Evolutionary conservation across 2,797 vertebrate species (phyloP), one percentile per base, ranked within the genome.

Genomic region (Falco peregrinus): DNA sequence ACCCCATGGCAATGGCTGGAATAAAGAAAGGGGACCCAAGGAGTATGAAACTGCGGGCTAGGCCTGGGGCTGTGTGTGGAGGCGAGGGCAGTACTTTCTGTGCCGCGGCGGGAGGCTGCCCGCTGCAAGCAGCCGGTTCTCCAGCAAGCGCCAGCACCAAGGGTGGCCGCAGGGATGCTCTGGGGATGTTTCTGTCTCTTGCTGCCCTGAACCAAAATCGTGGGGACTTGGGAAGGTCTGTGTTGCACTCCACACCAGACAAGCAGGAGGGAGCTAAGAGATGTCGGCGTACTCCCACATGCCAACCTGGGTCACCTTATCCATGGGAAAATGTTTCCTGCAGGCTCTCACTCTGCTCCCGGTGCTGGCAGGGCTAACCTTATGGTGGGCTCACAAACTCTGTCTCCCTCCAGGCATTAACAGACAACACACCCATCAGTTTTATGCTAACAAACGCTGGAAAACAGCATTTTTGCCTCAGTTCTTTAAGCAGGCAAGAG

Each of bases 401-500:
- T 0, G 0, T 37, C 60, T 86, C 43, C 73, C 71, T 77, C 22
- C 63, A 53, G 21, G 16, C 18, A 9, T 24, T 31, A n/a, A 10
- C 17, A 74, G 50, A 9, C 45, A 84, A 59, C 48, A 59, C 3
- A 74, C 65, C 69, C 54, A 64, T 45, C 22, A 77, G 29, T 35
- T 65, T 54, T 16, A 6, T 21, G 81, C 48, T 54, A 16, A 16
- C 39, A 75, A 61, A 31, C 19, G 24, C 68, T 63, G 43, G 51
- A 37, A 92, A 85, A 47, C 9, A 64, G 29, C 76, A 45, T 63
- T 48, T 76, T 73, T 48, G 59, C n/a, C 85, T 83, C 59, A 37
- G 54, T 6, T 47, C 29, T 51, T 57, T 8, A 45, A 65, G 35
- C 18, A 54, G 61, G 22, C 0, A 1, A 43, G 0, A 0, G 39